These are phyloP conservation scores for Balanococcus diminutus DNA, from an alignment of 2,888 invertebrate genomes.

Conservation along the genomic window DNA sequence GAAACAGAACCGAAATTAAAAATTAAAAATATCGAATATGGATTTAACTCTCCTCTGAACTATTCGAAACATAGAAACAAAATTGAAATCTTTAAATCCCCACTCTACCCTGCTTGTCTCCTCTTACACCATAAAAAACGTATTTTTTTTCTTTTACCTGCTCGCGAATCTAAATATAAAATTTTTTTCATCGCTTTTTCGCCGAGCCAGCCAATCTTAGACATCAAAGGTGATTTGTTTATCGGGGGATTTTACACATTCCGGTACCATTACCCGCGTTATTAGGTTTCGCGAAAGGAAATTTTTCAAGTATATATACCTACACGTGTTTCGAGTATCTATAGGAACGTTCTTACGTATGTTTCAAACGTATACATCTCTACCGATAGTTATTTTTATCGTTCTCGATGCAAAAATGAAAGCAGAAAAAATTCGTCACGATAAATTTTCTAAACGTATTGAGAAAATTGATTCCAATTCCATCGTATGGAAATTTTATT, in stretches of 20 bases:
- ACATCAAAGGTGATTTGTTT: background rate
- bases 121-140: too few species aligned
- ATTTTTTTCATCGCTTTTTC: background rate
- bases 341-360: too few species aligned
- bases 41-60: too few species aligned
- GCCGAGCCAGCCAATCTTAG: background rate
- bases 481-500: background rate
- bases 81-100: too few species aligned
- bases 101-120: too few species aligned
- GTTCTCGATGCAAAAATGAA: background rate
- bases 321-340: background rate
- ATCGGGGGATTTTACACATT: background rate
- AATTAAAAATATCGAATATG: too few species aligned
- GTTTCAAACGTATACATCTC: too few species aligned
- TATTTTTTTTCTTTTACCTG: background rate
- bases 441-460: background rate
- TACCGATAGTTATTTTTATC: background rate
- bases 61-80: too few species aligned
- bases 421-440: background rate
- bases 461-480: background rate
- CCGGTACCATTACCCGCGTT: background rate
- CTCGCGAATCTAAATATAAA: background rate
- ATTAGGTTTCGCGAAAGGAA: background rate
- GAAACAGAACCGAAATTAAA: too few species aligned
- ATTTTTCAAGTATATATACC: background rate